Evolutionary conservation across 2,888 invertebrate genomes (phyloP).

Genomic region (Leucoma salicis): DNA sequence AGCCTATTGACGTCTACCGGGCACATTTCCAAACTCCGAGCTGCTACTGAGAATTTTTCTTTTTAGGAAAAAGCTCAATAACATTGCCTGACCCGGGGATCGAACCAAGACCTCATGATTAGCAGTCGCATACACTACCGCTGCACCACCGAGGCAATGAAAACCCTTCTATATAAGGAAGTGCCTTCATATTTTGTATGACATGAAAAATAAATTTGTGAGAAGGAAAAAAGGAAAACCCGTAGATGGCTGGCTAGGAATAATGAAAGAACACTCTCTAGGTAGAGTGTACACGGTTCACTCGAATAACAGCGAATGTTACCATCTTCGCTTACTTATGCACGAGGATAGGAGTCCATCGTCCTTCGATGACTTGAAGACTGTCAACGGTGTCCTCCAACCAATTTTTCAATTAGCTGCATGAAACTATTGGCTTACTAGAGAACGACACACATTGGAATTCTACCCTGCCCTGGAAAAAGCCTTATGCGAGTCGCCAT

Average conservation of each 20-base stretch:
- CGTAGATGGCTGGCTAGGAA: constrained; percentile 16
- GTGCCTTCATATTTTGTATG: too few relatives aligned
- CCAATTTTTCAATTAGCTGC: constrained; percentile 35
- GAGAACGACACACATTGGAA: constrained; percentile 47
- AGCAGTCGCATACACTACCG: too few relatives aligned
- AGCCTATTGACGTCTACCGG: too few relatives aligned
- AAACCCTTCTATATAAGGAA: too few relatives aligned
- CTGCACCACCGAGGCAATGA: too few relatives aligned
- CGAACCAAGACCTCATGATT: too few relatives aligned
- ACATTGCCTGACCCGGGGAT: too few relatives aligned
- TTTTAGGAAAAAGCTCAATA: too few relatives aligned
- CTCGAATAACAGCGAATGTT: not conserved
- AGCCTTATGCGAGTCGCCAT: constrained; percentile 19
- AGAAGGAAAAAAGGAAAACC: constrained; percentile 16
- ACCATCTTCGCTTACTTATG: not conserved
- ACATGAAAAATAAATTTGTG: too few relatives aligned
- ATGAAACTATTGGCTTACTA: constrained; percentile 33
- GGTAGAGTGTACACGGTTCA: constrained; percentile 13
- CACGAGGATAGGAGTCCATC: constrained; percentile 8
- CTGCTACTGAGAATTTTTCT: too few relatives aligned
- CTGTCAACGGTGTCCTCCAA: constrained; percentile 15
- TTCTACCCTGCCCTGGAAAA: constrained; percentile 32
- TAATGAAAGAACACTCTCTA: constrained; percentile 14
- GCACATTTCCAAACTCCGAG: too few relatives aligned
- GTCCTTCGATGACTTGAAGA: constrained; percentile 17